Evolutionary conservation across 2,797 vertebrate species (phyloP).

Genomic region (Megalops cyprinoides): DNA sequence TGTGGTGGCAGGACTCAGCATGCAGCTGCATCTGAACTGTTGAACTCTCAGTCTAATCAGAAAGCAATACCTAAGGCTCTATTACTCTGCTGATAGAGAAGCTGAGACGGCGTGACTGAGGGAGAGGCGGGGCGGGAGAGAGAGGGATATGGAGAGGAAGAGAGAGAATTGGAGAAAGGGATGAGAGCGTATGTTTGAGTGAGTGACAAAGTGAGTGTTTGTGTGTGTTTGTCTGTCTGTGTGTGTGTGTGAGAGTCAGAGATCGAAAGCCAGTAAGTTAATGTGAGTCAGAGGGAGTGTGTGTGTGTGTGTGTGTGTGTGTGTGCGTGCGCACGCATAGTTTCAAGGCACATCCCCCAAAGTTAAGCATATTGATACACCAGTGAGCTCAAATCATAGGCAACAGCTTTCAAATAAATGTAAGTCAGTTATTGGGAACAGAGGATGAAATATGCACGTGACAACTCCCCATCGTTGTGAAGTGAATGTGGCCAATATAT

Average conservation of each 20-base stretch:
- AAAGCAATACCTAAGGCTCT: neutral
- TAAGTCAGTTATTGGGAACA: too few species aligned
- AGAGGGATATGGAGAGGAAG: neutral
- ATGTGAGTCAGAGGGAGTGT: neutral
- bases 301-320: neutral
- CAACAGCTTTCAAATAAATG: too few species aligned
- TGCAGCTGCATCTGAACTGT: too few species aligned
- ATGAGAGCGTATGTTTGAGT: neutral
- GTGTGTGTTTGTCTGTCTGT: neutral
- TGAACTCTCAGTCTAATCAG: neutral
- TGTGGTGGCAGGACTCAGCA: too few species aligned
- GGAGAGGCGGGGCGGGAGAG: neutral
- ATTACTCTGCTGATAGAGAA: neutral
- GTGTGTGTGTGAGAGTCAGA: neutral
- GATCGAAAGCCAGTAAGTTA: neutral
- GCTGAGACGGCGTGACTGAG: neutral
- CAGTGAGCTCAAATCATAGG: too few species aligned
- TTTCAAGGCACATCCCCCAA: too few species aligned
- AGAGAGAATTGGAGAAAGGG: too few species aligned
- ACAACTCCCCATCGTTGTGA: neutral
- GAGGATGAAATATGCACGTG: neutral
- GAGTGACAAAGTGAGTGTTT: neutral
- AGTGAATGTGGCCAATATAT: neutral
- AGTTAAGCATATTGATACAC: too few species aligned
- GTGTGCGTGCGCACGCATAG: too few species aligned